phyloP scores from a whole-genome alignment of 2,888 invertebrate genomes.

The Drosophila flavopinicola region DNA sequence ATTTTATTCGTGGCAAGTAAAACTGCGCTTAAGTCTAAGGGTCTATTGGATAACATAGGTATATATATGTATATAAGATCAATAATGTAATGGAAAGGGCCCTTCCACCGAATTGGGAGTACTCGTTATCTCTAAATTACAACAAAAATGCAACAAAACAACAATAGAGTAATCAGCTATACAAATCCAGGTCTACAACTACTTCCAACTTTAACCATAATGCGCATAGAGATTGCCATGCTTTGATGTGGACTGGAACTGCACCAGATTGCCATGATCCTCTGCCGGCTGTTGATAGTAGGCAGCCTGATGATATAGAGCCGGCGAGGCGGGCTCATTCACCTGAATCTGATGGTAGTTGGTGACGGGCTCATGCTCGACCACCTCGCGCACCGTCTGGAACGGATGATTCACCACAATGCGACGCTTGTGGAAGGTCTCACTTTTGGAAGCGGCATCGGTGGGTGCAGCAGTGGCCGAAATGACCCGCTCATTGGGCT shows the following conservation, averaged over 20 bases:
- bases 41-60: slow-evolving; percentile 19
- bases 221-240: slow-evolving; percentile 60
- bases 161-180: slow-evolving; percentile 38
- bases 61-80: slow-evolving; percentile 35
- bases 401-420: slow-evolving; percentile 87
- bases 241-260: slow-evolving; percentile 53
- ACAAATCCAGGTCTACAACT: slow-evolving; percentile 25
- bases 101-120: slow-evolving; percentile 59
- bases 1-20: slow-evolving; percentile 69
- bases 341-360: slow-evolving; percentile 86
- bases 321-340: slow-evolving; percentile 85
- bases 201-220: slow-evolving; percentile 30
- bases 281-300: slow-evolving; percentile 69
- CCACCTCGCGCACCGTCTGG: slow-evolving; percentile 87
- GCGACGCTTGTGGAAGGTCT: slow-evolving; percentile 86
- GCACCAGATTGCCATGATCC: slow-evolving; percentile 70
- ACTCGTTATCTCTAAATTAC: slow-evolving; percentile 20
- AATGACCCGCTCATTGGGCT: slow-evolving; percentile 85
- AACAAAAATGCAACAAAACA: slow-evolving; percentile 43
- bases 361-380: slow-evolving; percentile 87
- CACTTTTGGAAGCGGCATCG: slow-evolving; percentile 85
- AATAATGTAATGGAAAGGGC: slow-evolving; percentile 63
- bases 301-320: slow-evolving; percentile 71
- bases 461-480: slow-evolving; percentile 86
- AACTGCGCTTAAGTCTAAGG: slow-evolving; percentile 51